Conservation (phyloP, 30 jellyfish, hydroid and myxozoan genomes). For the Rhopilema esculentum region DNA sequence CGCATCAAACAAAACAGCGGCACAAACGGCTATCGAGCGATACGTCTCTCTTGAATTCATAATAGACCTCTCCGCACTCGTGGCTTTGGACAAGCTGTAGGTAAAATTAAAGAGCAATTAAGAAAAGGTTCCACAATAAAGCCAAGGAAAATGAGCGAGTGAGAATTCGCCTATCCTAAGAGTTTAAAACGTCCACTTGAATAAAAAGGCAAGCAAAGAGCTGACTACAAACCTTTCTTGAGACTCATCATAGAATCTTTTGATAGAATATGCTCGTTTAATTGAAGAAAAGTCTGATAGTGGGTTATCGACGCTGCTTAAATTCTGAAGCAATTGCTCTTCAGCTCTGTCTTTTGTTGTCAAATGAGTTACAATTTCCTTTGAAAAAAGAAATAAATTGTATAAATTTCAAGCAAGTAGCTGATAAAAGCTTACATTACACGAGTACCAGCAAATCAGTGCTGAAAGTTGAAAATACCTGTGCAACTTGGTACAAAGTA, state of each 20-base stretch:
- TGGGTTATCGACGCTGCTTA: conserved; percentile 52
- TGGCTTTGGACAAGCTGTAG: conserved; percentile 68
- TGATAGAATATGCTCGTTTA: conserved; percentile 36
- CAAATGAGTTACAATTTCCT: conserved; percentile 74
- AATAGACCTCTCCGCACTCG: conserved; percentile 59
- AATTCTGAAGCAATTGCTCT: conserved; percentile 53
- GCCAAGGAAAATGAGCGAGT: no score
- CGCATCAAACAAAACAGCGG: conserved; percentile 82
- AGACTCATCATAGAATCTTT: conserved; percentile 74
- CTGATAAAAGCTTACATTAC: no score
- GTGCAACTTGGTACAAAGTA: conserved; percentile 65
- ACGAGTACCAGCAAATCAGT: no score
- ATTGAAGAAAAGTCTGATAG: conserved; percentile 52
- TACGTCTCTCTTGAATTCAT: conserved; percentile 80
- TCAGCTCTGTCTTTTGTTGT: conserved; percentile 60
- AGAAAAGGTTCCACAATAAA: neutral
- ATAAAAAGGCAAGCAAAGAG: no score
- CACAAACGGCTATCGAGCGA: conserved; percentile 85
- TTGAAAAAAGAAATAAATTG: neutral
- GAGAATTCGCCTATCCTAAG: no score
- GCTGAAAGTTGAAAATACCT: no score
- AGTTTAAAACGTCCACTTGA: no score
- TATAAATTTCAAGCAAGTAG: neutral
- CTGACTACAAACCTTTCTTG: conserved; percentile 70
- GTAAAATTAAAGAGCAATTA: neutral